A percentile compares a stretch with the other conserved stretches of the same genome.
Conservation (phyloP, 2,888 invertebrate species). For the Dynastes maya region DNA sequence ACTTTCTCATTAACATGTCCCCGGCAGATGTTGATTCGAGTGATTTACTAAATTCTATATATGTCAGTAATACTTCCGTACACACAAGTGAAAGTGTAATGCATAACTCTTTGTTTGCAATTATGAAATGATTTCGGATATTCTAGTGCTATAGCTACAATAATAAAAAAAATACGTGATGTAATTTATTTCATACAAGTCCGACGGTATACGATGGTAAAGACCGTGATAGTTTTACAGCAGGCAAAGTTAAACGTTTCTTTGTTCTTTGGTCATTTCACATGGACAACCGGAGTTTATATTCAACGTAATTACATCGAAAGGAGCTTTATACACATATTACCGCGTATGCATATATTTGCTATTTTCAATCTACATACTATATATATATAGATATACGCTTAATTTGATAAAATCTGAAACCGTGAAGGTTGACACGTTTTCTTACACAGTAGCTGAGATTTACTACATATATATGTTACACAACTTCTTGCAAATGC, state of each 20-base stretch:
- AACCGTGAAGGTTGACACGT: slow-evolving; percentile 55
- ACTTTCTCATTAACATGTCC: slow-evolving; percentile 24
- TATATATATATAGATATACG: slow-evolving; percentile 13
- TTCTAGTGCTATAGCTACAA: neutral
- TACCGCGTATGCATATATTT: slow-evolving; percentile 19
- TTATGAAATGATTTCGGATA: slow-evolving; percentile 38
- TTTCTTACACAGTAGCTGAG: slow-evolving; percentile 50
- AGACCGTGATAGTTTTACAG: slow-evolving; percentile 14
- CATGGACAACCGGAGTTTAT: neutral
- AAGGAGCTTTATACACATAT: slow-evolving; percentile 19
- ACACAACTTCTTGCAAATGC: slow-evolving; percentile 43
- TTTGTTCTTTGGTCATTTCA: slow-evolving; percentile 35
- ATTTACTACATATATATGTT: slow-evolving; percentile 47
- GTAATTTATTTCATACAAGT: slow-evolving; percentile 39
- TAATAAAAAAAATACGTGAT: slow-evolving; percentile 25
- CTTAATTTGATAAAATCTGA: slow-evolving; percentile 53
- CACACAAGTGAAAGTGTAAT: slow-evolving; percentile 38
- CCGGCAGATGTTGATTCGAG: slow-evolving; percentile 28
- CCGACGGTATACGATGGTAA: slow-evolving; percentile 1
- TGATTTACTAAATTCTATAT: slow-evolving; percentile 43
- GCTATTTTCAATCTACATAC: slow-evolving; percentile 26
- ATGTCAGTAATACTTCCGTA: slow-evolving; percentile 32
- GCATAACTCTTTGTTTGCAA: slow-evolving; percentile 36
- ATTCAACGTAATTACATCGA: slow-evolving; percentile 34
- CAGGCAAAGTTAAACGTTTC: slow-evolving; percentile 31